Evolutionary conservation across 2,113 vertebrate species (phyloP).

Genomic region (Cnemophilus loriae): DNA sequence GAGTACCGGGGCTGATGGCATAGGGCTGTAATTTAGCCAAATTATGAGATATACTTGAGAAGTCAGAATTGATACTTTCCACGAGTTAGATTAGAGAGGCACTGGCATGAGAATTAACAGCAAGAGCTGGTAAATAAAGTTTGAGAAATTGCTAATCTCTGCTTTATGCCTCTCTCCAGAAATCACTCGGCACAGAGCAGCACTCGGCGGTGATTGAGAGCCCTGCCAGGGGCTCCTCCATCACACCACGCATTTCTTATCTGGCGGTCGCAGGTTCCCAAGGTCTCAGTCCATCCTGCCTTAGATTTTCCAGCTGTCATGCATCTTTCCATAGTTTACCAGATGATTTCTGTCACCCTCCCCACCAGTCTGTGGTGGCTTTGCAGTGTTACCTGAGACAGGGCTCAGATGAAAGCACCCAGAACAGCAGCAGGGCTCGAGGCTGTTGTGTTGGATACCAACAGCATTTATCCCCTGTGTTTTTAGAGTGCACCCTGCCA

Average conservation of each 20-base stretch:
- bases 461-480: neutral
- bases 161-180: neutral
- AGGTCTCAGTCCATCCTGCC: neutral
- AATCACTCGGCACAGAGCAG: neutral
- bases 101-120: neutral
- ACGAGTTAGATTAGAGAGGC: neutral
- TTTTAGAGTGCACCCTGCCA: neutral
- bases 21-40: neutral
- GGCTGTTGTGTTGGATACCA: neutral
- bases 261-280: neutral
- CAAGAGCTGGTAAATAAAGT: neutral
- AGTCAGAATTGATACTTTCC: neutral
- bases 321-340: neutral
- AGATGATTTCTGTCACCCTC: neutral
- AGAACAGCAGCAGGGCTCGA: neutral
- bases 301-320: neutral
- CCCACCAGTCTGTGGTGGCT: neutral
- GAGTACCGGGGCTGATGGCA: neutral
- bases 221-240: constrained; percentile 1
- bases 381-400: neutral
- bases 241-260: neutral
- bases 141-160: neutral
- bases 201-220: neutral
- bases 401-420: neutral
- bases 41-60: neutral